phyloP scores from a whole-genome alignment of 2,888 invertebrate species.

The Loripinus fragilis region DNA sequence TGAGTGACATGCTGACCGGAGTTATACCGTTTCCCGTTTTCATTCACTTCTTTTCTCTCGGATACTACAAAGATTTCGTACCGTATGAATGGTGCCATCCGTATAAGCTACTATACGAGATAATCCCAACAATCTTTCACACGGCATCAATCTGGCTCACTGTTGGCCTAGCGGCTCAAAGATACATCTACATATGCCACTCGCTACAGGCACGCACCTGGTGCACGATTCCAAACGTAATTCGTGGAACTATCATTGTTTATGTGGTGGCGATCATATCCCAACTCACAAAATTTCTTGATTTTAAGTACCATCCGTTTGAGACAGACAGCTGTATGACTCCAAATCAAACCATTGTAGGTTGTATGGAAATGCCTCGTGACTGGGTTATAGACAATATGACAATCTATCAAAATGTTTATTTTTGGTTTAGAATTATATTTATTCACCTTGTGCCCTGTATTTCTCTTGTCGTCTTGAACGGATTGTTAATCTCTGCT shows the following conservation, averaged over 20 bases:
- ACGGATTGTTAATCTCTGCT: slow-evolving; percentile 93
- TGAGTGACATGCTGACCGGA: slow-evolving; percentile 95
- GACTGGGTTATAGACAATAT: slow-evolving; percentile 69
- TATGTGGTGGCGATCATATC: slow-evolving; percentile 91
- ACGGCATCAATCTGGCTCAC: slow-evolving; percentile 98
- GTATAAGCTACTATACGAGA: slow-evolving; percentile 84
- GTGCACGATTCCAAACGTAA: slow-evolving; percentile 87
- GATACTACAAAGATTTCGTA: slow-evolving; percentile 92
- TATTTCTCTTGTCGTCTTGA: slow-evolving; percentile 93
- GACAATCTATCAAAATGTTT: slow-evolving; percentile 91
- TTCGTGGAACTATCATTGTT: slow-evolving; percentile 91
- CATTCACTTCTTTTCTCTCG: slow-evolving; percentile 95
- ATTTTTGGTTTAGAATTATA: slow-evolving; percentile 91
- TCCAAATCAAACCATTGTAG: slow-evolving; percentile 64
- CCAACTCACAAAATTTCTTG: slow-evolving; percentile 93
- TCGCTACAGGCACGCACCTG: slow-evolving; percentile 93
- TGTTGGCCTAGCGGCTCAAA: slow-evolving; percentile 93
- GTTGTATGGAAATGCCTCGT: slow-evolving; percentile 63
- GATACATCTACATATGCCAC: slow-evolving; percentile 98
- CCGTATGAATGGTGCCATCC: slow-evolving; percentile 90
- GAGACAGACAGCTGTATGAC: slow-evolving; percentile 85
- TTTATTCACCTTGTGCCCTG: slow-evolving; percentile 97
- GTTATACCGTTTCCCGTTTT: slow-evolving; percentile 86
- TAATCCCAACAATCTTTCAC: slow-evolving; percentile 88
- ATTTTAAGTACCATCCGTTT: slow-evolving; percentile 87